A percentile compares a stretch with the other conserved stretches of the same genome.
These are phyloP conservation scores for Cardiocondyla obscurior DNA, from an alignment of 1,140 invertebrate genomes.

Conservation along the genomic window DNA sequence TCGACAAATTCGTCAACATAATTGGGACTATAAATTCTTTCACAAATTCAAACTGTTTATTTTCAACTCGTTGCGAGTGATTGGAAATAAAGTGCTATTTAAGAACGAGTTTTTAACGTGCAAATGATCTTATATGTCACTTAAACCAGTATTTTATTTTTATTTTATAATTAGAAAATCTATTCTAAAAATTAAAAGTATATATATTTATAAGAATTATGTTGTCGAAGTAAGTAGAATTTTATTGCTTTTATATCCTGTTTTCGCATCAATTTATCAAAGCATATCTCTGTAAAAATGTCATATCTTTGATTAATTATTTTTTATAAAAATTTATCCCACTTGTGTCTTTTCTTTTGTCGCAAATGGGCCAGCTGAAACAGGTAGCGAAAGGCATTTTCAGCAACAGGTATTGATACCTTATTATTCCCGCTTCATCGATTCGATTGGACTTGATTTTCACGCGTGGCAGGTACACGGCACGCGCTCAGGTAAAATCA, in stretches of 20 bases:
- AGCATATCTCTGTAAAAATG: not conserved
- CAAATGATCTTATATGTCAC: not conserved
- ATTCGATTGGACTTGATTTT: slow-evolving; percentile 72
- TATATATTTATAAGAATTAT: too few species aligned
- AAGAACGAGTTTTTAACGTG: not conserved
- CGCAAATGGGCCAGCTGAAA: slow-evolving; percentile 5
- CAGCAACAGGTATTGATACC: slow-evolving; percentile 73
- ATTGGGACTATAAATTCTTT: slow-evolving; percentile 17
- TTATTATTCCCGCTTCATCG: slow-evolving; percentile 70
- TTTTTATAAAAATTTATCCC: not conserved
- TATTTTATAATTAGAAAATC: not conserved
- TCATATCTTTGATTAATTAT: not conserved
- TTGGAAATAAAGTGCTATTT: not conserved
- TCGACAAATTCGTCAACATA: slow-evolving; percentile 24
- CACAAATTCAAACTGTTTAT: slow-evolving; percentile 5
- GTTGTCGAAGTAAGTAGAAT: not conserved
- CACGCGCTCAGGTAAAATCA: slow-evolving; percentile 69
- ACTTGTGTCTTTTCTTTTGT: not conserved
- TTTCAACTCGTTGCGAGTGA: not conserved
- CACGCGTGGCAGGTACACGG: slow-evolving; percentile 69
- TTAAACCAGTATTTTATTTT: not conserved
- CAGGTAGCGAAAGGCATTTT: slow-evolving; percentile 64
- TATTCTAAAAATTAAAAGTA: not conserved
- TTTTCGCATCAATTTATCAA: not conserved
- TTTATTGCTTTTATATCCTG: not conserved